Percentiles rank a stretch among this genome's conserved stretches.
phyloP scores from a whole-genome alignment of 2,113 vertebrate species.

The Accipiter virgatus region DNA sequence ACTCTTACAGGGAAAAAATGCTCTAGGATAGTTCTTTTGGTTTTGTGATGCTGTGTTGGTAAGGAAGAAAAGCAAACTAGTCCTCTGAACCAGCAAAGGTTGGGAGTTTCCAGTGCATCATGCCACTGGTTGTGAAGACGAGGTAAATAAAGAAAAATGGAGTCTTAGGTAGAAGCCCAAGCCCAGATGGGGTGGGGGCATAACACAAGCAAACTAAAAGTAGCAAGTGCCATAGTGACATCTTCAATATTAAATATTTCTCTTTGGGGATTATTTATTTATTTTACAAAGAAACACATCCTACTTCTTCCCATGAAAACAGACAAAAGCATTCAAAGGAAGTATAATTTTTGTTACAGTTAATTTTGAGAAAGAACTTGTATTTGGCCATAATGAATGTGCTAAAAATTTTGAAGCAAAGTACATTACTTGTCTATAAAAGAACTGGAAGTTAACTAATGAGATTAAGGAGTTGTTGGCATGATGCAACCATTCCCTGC shows the following conservation, averaged over 20 bases:
- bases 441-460: background rate
- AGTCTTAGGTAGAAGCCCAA: background rate
- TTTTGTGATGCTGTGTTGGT: background rate
- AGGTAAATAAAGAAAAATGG: background rate
- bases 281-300: background rate
- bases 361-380: background rate
- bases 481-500: background rate
- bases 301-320: background rate
- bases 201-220: background rate
- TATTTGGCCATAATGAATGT: background rate
- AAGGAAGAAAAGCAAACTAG: background rate
- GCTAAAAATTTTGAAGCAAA: background rate
- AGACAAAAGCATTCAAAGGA: background rate
- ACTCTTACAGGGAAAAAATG: background rate
- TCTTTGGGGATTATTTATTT: background rate
- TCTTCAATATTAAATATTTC: background rate
- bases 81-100: background rate
- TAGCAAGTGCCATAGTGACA: background rate
- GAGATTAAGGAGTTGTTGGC: background rate
- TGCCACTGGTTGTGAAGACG: background rate
- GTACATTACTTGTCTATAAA: background rate
- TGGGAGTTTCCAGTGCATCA: background rate
- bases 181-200: background rate
- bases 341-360: background rate
- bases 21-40: background rate